Evolutionary conservation across 2,797 vertebrate genomes (phyloP).

Genomic region (Pantherophis alleghaniensis): DNA sequence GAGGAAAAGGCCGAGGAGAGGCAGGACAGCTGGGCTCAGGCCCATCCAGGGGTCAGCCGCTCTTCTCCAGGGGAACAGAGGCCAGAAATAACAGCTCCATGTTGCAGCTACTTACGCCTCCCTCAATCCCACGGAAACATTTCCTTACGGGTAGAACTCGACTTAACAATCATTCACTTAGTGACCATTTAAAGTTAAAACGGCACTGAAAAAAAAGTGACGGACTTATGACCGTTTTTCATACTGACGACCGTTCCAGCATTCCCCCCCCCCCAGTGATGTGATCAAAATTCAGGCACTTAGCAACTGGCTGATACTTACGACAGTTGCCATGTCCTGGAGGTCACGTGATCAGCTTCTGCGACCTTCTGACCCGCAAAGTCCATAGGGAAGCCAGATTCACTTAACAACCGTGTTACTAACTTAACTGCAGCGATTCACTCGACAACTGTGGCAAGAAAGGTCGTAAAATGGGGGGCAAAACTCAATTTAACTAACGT

Average conservation of each 20-base stretch:
- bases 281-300: neutral
- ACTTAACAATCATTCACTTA: neutral
- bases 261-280: too few species aligned
- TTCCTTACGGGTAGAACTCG: neutral
- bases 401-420: neutral
- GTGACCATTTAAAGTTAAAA: neutral
- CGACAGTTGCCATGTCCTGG: neutral
- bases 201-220: rapidly evolving
- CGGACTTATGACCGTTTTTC: neutral
- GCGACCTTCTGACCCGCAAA: neutral
- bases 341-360: neutral
- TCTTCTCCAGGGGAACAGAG: neutral
- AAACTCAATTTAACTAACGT: neutral
- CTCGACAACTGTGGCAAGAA: neutral
- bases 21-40: neutral
- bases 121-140: neutral
- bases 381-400: neutral
- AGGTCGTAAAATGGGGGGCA: neutral
- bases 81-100: too few species aligned
- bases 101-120: rapidly evolving
- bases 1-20: neutral
- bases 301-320: neutral
- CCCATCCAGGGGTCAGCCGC: rapidly evolving
- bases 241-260: too few species aligned
- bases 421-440: neutral